Percentiles rank a stretch among this genome's conserved stretches.
phyloP scores from a whole-genome alignment of 1,140 invertebrate species.

The Lethocerus indicus region DNA sequence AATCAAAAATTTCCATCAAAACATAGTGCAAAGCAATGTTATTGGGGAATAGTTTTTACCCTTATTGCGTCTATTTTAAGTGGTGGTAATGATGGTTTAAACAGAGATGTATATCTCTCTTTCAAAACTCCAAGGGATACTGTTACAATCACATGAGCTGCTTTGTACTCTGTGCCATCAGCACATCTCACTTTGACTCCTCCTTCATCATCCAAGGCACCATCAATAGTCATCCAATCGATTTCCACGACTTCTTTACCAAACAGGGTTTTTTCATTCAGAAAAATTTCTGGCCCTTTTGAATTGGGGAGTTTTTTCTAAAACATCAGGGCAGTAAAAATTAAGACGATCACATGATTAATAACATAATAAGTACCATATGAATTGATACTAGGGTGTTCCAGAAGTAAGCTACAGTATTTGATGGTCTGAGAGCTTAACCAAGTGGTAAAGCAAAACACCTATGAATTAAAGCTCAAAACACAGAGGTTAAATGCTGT shows the following conservation, averaged over 20 bases:
- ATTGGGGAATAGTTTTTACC: too few species aligned
- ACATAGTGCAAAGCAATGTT: too few species aligned
- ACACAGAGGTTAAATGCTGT: too few species aligned
- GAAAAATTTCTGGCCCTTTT: neutral
- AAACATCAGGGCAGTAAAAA: neutral
- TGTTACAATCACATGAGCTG: slow-evolving; percentile 49
- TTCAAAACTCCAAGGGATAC: slow-evolving; percentile 50
- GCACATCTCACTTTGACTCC: slow-evolving; percentile 29
- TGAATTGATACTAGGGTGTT: neutral
- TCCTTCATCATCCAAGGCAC: too few species aligned
- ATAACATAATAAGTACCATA: neutral
- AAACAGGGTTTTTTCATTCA: slow-evolving; percentile 26
- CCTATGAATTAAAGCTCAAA: too few species aligned
- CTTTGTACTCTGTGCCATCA: slow-evolving; percentile 34
- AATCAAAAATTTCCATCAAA: too few species aligned
- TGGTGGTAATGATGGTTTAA: slow-evolving; percentile 37
- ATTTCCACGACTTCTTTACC: slow-evolving; percentile 31
- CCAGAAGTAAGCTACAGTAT: too few species aligned
- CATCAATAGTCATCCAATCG: too few species aligned
- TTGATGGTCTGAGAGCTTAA: too few species aligned
- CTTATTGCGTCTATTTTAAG: slow-evolving; percentile 41
- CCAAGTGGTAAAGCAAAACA: too few species aligned
- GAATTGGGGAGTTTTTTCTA: slow-evolving; percentile 9
- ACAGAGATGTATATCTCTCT: slow-evolving; percentile 30
- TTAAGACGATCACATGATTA: neutral